Base-by-base conservation (phyloP, 1,140 invertebrate species). In the Camponotus pennsylvanicus region DNA sequence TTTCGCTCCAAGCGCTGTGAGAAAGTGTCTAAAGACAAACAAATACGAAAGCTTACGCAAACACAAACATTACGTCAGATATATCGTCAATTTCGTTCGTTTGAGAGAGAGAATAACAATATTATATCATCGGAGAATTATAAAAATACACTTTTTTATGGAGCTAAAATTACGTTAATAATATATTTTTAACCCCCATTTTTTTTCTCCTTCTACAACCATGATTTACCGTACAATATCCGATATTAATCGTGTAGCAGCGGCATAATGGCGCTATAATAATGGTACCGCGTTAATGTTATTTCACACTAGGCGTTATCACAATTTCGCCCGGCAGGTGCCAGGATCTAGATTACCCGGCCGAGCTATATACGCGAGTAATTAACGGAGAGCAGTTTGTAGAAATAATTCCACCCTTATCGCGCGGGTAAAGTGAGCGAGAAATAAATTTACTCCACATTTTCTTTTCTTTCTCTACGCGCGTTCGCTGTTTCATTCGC, bases 341-440 rank as follows among this genome's bases (percentile, higher is more conserved):
- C 67, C 57, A 82, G 27, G n/a, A 82, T 75, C 69, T 75, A 83
- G 79, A 83, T 83, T 83, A 63, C 32, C 52, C 64, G 69, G 7
- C 66, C 64, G 69, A 7, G 79, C 55, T 83, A 83, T 75, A 73
- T 73, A 61, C 40, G 79, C 18, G 70, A 55, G 75, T 86, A 89
- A 89, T 89, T 89, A 89, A 89, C 86, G 77, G 85, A 89, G 42
- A 78, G 59, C 37, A 37, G 69, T 82, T 78, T 80, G 69, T 70
- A 85, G 85, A 89, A 89, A 89, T 89, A 89, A 89, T 66, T 75
- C 59, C 70, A 37, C 3, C 34, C 52, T 45, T 89, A 89, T 89
- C 88, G 70, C 76, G 42, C 37, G 37, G 7, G 73, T 71, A 63
- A 27, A 32, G 40, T 9, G 27, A 42, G 32, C 13, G 63, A 52